Percentiles rank a stretch among this genome's conserved stretches.
Evolutionary conservation across 2,113 vertebrate genomes (phyloP).

Genomic region (Sorex araneus): DNA sequence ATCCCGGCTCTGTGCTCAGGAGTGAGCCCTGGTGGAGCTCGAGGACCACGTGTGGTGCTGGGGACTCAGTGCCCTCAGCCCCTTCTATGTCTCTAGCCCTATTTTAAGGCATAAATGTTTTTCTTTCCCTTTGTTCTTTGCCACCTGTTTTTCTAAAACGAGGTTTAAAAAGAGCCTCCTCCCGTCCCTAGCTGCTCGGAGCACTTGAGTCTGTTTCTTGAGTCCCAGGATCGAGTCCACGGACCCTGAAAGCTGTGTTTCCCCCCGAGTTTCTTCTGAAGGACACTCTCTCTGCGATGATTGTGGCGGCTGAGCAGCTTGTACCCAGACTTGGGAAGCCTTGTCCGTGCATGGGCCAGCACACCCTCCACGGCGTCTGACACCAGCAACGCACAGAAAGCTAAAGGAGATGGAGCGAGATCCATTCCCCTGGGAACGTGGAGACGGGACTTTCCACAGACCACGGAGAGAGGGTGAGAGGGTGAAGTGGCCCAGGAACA

Average conservation of each 20-base stretch:
- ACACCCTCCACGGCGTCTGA: neutral
- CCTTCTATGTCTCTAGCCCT: too few species aligned
- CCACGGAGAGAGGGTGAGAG: too few species aligned
- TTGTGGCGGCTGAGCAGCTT: neutral
- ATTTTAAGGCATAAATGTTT: constrained; percentile 26
- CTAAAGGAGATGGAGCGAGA: neutral
- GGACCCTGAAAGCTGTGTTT: constrained; percentile 17
- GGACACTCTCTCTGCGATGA: neutral
- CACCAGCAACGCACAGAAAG: constrained; percentile 8
- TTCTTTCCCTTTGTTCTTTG: constrained; percentile 38
- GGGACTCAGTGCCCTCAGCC: too few species aligned
- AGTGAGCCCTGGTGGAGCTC: too few species aligned
- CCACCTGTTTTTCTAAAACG: constrained; percentile 43
- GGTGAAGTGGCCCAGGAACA: too few species aligned
- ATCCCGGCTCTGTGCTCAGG: too few species aligned
- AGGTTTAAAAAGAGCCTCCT: neutral
- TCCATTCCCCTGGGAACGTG: too few species aligned
- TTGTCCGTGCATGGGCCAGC: too few species aligned
- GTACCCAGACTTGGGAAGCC: constrained; percentile 28
- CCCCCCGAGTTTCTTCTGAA: constrained; percentile 1
- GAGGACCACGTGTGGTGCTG: too few species aligned
- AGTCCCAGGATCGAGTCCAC: neutral
- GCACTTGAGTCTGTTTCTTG: neutral
- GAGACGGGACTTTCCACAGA: too few species aligned
- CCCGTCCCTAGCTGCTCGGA: neutral